Evolutionary conservation across 1,140 invertebrate genomes (phyloP).

Genomic region (Himalopsyche phryganea): DNA sequence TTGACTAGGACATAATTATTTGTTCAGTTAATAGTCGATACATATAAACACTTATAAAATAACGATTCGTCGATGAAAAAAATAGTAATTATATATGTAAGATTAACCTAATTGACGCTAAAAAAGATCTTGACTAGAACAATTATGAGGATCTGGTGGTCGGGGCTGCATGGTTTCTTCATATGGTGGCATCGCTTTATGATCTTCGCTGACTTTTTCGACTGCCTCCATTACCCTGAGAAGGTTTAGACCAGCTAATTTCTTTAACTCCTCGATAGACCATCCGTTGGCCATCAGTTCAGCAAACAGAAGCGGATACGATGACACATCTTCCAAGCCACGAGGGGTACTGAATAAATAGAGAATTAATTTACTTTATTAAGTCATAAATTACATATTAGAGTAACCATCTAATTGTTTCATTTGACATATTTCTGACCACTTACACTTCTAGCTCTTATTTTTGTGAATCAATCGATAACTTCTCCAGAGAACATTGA

Average conservation of each 20-base stretch:
- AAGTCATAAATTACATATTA: too few relatives aligned
- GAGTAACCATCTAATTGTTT: too few relatives aligned
- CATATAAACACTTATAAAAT: too few relatives aligned
- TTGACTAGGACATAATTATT: too few relatives aligned
- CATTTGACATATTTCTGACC: too few relatives aligned
- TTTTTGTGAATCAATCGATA: too few relatives aligned
- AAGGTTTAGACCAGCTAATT: slow-evolving; percentile 84
- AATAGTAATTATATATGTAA: too few relatives aligned
- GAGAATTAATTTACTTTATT: background rate
- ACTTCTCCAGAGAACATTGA: too few relatives aligned
- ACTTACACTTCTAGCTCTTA: too few relatives aligned
- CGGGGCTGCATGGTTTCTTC: slow-evolving; percentile 46
- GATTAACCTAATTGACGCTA: background rate
- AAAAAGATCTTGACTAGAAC: slow-evolving; percentile 44
- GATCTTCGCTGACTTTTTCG: slow-evolving; percentile 60
- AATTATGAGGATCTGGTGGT: slow-evolving; percentile 45
- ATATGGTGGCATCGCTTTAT: slow-evolving; percentile 46
- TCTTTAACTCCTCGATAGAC: slow-evolving; percentile 78
- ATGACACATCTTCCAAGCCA: slow-evolving; percentile 87
- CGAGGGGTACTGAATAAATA: slow-evolving; percentile 65
- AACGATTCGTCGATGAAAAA: too few relatives aligned
- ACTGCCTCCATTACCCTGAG: slow-evolving; percentile 70
- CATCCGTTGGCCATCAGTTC: slow-evolving; percentile 79
- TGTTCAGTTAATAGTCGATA: too few relatives aligned
- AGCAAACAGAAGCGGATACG: slow-evolving; percentile 82